These are phyloP conservation scores for Chrysomela aeneicollis DNA, from an alignment of 2,888 invertebrate species.

Conservation along the genomic window DNA sequence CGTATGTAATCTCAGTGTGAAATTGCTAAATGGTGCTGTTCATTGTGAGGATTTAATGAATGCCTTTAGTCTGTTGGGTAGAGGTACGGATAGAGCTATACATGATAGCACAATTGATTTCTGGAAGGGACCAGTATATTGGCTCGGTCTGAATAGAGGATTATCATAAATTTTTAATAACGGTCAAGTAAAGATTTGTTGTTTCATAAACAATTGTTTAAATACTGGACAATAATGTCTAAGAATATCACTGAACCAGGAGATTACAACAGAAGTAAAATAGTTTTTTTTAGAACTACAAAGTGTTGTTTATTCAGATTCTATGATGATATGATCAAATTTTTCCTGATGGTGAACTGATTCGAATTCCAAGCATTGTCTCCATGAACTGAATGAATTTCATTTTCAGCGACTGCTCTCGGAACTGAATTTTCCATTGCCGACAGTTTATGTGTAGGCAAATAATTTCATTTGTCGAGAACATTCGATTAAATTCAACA, in stretches of 20 bases:
- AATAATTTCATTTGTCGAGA: neutral
- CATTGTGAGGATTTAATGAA: conserved; percentile 62
- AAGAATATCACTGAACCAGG: too few relatives aligned
- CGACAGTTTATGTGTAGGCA: neutral
- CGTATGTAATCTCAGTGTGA: conserved; percentile 58
- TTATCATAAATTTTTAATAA: neutral
- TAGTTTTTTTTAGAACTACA: too few relatives aligned
- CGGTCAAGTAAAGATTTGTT: neutral
- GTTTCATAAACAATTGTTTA: neutral
- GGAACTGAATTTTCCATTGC: neutral
- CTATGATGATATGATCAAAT: too few relatives aligned
- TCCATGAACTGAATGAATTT: neutral
- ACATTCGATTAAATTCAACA: neutral
- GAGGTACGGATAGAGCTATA: conserved; percentile 42
- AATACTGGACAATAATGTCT: too few relatives aligned
- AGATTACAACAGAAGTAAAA: too few relatives aligned
- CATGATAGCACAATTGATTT: conserved; percentile 9
- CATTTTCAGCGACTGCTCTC: neutral
- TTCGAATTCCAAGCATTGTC: too few relatives aligned
- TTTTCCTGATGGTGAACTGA: too few relatives aligned
- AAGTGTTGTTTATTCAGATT: too few relatives aligned
- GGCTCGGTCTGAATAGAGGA: neutral
- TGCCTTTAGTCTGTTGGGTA: conserved; percentile 55
- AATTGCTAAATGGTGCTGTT: conserved; percentile 61
- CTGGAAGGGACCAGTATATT: conserved; percentile 18